A percentile compares a stretch with the other conserved stretches of the same genome.
These are phyloP conservation scores for Drosophila falleni DNA, from an alignment of 2,888 invertebrate genomes.

Conservation along the genomic window DNA sequence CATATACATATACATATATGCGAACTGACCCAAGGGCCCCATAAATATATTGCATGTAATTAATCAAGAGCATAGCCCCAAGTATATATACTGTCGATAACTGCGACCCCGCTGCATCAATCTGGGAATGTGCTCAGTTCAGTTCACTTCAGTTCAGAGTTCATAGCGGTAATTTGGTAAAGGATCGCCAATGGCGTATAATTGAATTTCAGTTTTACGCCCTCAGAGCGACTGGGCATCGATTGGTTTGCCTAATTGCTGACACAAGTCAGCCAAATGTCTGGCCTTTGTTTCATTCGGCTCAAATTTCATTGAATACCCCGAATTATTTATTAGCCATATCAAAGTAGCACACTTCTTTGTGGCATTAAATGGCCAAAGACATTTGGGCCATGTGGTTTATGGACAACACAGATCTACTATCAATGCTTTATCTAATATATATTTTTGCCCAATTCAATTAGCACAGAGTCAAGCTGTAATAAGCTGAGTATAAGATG, in stretches of 20 bases:
- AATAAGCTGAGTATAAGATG: no score
- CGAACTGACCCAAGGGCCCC: slow-evolving; percentile 21
- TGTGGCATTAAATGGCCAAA: slow-evolving; percentile 1
- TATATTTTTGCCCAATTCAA: slow-evolving; percentile 25
- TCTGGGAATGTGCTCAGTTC: slow-evolving; percentile 20
- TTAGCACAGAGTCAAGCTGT: slow-evolving; percentile 9
- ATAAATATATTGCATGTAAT: slow-evolving; percentile 75
- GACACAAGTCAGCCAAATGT: slow-evolving; percentile 19
- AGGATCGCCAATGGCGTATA: slow-evolving; percentile 59
- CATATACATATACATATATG: not conserved
- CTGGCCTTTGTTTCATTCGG: slow-evolving; percentile 34
- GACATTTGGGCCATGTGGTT: slow-evolving; percentile 17
- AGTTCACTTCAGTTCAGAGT: slow-evolving; percentile 5
- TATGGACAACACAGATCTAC: slow-evolving; percentile 25
- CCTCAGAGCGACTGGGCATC: slow-evolving; percentile 16
- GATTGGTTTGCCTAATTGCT: slow-evolving; percentile 54
- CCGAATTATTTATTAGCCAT: slow-evolving; percentile 51
- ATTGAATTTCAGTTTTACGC: slow-evolving; percentile 68
- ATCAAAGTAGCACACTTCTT: slow-evolving; percentile 13
- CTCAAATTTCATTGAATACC: slow-evolving; percentile 48
- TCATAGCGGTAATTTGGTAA: slow-evolving; percentile 56
- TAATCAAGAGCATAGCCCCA: slow-evolving; percentile 54
- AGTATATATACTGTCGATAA: slow-evolving; percentile 41
- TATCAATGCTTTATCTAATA: not conserved
- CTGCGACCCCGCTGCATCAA: slow-evolving; percentile 58